Evolutionary conservation across 1,140 invertebrate species (phyloP), one percentile per base, ranked within the genome.

Genomic region (Diploscapter pachys): DNA sequence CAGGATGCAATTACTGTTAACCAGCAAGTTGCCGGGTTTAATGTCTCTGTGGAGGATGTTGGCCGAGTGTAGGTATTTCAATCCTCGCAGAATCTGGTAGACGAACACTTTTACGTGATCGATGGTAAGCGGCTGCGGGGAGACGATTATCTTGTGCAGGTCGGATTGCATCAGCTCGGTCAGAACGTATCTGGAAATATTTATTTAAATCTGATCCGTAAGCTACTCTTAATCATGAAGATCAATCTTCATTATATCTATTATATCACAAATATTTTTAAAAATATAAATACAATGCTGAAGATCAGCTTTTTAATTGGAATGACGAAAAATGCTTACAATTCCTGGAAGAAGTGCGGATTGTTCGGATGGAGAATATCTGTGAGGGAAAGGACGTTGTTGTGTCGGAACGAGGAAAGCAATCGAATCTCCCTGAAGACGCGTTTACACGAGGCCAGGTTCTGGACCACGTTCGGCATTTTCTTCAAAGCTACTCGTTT

Each of bases 51-150:
- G 97, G 67, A 99, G 90, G 72, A 99, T 96, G 88, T 99, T 99
- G 76, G 96, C 96, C 62, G 96, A 99, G 88, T 99, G 97, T 82
- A 99, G 99, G 86, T 99, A 99, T 88, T 99, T 99, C 78, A 99
- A 89, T 3, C 95, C 96, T 90, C 96, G 91, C 81, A 99, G 91
- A 87, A 99, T 98, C 90, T 99, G 96, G 89, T 99, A 99, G 78
- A 99, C 92, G 91, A 99, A 99, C 87, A 99, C 94, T 91, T 99
- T 99, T 87, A 99, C 96, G 90, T 99, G 96, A 89, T 99, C 96
- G 70, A 94, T 91, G 81, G 95, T 96, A 68, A 99, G 91, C 84
- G 95, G 93, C 89, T 99, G 96, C 71, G 95, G 95, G 78, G 95
- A 98, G 78, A 98, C 96, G 87, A 99, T 99, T 87, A 99, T 99